Evolutionary conservation across 2,797 vertebrate genomes (phyloP), one percentile per base, ranked within the genome.

Genomic region (Danio choprae): DNA sequence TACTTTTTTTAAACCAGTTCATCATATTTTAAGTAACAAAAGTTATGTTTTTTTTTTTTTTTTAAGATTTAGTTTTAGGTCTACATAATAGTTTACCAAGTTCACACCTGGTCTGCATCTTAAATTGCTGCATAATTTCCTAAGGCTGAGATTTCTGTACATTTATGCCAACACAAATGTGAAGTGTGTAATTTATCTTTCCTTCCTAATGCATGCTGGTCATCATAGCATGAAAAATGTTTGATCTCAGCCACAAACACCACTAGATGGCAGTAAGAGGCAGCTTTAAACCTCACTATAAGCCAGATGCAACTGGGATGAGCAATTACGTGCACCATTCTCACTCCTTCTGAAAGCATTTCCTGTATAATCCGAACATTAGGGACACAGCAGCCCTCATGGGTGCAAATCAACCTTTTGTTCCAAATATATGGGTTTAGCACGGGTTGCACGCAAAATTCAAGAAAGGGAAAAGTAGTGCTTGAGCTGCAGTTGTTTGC

Each of bases 191-290:
- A 12, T 29, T 29, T 29, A 22, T 29, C 8, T 4, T 10, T 65
- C 43, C 7, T 43, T 78, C 11, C 13, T 10, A 11, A 51, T 5
- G 7, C 16, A 20, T 63, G 7, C 41, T 20, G 6, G 29, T 51
- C 18, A 16, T 51, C 18, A 16, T 48, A 36, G 12, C 1, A 1
- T 43, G 8, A 1, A 55, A 41, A 41, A 22, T 20, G 43, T 5
- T 1, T 10, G 58, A 36, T 44, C 18, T 60, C 55, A 16, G 20
- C 12, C 38, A 11, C 12, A 41, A 15, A 16, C 44, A 43, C 65
- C 80, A 55, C 83, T 50, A 70, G 83, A 55, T 79, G 76, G 51
- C 83, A 82, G 76, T 70, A 75, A 70, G 11, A 56, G 58, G 8
- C 59, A 60, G 71, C 22, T 51, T 40, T 46, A 16, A 58, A 56